Evolutionary conservation across 1,140 invertebrate species (phyloP), one percentile per base, ranked within the genome.

Genomic region (Saccostrea glomerata): DNA sequence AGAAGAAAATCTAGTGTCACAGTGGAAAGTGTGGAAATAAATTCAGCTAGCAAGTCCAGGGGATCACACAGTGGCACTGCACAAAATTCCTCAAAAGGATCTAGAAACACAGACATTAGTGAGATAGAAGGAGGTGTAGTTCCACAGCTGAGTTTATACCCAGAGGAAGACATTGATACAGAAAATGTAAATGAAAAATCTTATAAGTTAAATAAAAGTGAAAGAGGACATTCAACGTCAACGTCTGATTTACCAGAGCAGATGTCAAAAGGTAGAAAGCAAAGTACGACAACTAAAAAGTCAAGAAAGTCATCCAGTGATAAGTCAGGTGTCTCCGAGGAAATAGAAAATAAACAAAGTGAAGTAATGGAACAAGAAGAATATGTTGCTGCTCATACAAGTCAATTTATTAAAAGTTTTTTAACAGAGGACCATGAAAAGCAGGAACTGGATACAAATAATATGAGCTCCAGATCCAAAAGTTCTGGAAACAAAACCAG

Each of bases 361-460:
- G 70, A 77, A 77, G 25, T 77, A 15, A 30, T 36, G 5, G 25
- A 30, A 12, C 25, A 30, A 30, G 25, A 30, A 30, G 13, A 25
- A 77, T 40, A 77, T 77, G 7, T 25, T 11, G 23, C 70, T 11
- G 30, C 30, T 77, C 70, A 77, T 77, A 17, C 30, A 6, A 77
- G 70, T 77, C 23, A 25, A 36, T 77, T 30, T 36, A 77, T 77
- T 36, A 25, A 77, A 4, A 77, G 70, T 77, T 77, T 77, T 77
- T 77, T 77, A 25, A 30, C 25, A 36, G 70, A 77, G 13, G 70
- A 77, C 70, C 70, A 77, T 77, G 70, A 77, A 25, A 77, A 30
- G 70, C 70, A 77, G 25, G 25, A 36, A 36, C 23, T 30, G 25
- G 70, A 36, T 36, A 30, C 23, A 30, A 15, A 25, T 15, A 36